Evolutionary conservation across 2,113 vertebrate genomes (phyloP), one percentile per base, ranked within the genome.

Genomic region (Cryptomyrus ogoouensis): DNA sequence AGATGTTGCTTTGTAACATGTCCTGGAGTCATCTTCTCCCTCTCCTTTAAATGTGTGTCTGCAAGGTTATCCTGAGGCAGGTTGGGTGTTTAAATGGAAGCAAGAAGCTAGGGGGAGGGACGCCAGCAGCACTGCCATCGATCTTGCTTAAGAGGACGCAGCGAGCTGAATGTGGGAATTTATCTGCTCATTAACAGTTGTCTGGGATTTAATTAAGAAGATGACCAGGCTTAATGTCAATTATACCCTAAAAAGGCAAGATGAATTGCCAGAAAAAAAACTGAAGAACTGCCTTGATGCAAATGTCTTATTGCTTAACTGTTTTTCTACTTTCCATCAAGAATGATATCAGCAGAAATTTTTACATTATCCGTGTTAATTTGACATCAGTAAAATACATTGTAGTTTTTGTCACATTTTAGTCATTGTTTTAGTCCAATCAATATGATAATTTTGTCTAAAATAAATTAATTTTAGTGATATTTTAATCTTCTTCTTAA

Each of bases 31-130:
- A 17, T 39, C 35, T 80, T 80, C 35, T 42, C 74, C 17, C 92
- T 91, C 93, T 93, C 90, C 94, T 95, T 96, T 95, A 80, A 94
- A 96, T 94, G 94, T 93, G 93, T 93, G 91, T 91, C 90, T 90
- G 91, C 93, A 93, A 95, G 95, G 94, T 95, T 96, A 93, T 95
- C 94, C 95, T 24, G 91, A 94, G 95, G 95, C 95, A 92, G 92
- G 86, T 91, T 77, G 31, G 15, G 88, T 84, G 89, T 91, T 92
- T 93, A 94, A 94, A 93, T 92, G 90, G 94, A 91, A 94, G 92
- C 90, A 93, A 91, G 91, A 90, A 91, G 89, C 92, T 74, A 31
- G 88, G 27, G 8, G 19, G 44, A 74, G 77, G 90, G 74, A 19
- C 39, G 88, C 93, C 89, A 10, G 89, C 90, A 91, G 93, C 91